Evolutionary conservation across 2,113 vertebrate species (phyloP).

Genomic region (Pogona vitticeps): DNA sequence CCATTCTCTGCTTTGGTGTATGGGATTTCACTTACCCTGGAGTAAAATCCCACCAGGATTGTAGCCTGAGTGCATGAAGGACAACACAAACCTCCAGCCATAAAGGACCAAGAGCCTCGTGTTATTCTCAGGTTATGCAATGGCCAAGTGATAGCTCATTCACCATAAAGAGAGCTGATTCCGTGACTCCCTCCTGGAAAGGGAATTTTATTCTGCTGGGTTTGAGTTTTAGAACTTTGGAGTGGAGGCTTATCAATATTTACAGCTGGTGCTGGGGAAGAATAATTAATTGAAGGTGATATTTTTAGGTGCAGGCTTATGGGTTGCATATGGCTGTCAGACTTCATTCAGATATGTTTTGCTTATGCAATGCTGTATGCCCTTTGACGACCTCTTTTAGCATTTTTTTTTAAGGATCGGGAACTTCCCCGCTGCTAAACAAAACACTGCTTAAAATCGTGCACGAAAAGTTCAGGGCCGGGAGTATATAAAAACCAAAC

Average conservation of each 20-base stretch:
- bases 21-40: too few species aligned
- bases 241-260: neutral
- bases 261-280: too few species aligned
- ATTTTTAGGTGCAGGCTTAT: neutral
- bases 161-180: neutral
- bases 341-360: neutral
- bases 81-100: neutral
- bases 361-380: neutral
- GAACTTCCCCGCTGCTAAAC: neutral
- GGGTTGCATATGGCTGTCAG: neutral
- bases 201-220: neutral
- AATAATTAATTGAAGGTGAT: constrained; percentile 17
- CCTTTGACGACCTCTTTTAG: neutral
- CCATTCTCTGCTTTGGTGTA: too few species aligned
- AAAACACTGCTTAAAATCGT: neutral
- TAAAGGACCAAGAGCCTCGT: neutral
- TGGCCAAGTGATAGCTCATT: neutral
- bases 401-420: neutral
- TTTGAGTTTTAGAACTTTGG: constrained; percentile 3
- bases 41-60: too few species aligned
- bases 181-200: neutral
- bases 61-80: too few species aligned
- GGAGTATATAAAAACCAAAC: neutral
- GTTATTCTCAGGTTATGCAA: neutral
- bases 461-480: neutral